phyloP scores from a whole-genome alignment of 2,888 invertebrate species.

The Nomada fabriciana region DNA sequence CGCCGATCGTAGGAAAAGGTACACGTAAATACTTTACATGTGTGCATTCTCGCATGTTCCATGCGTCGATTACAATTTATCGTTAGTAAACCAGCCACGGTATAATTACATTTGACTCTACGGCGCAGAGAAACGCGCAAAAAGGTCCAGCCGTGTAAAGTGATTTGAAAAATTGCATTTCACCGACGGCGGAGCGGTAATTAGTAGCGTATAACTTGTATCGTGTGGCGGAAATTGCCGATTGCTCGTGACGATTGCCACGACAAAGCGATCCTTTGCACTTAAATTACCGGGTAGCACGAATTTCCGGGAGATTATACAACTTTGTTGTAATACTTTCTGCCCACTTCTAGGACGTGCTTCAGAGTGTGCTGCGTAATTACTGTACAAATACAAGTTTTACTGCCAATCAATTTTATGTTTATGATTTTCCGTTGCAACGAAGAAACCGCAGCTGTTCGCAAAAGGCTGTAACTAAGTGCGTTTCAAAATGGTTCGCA shows the following conservation, averaged over 20 bases:
- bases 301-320: not conserved
- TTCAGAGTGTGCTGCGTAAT: not conserved
- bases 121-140: constrained; percentile 20
- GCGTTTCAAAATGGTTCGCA: too few relatives aligned
- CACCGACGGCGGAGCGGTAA: constrained; percentile 25
- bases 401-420: too few relatives aligned
- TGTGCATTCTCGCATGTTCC: constrained; percentile 25
- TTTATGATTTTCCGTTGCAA: too few relatives aligned
- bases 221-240: constrained; percentile 16
- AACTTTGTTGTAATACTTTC: not conserved
- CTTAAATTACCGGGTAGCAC: constrained; percentile 1
- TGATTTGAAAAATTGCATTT: constrained; percentile 34
- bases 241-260: constrained; percentile 13
- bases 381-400: not conserved
- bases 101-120: constrained; percentile 39
- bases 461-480: too few relatives aligned
- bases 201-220: constrained; percentile 20
- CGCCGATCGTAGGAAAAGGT: not conserved
- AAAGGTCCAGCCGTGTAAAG: constrained; percentile 16
- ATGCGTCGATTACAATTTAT: constrained; percentile 43
- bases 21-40: not conserved
- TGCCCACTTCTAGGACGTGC: too few relatives aligned
- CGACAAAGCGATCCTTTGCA: constrained; percentile 26
- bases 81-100: constrained; percentile 15
- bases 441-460: too few relatives aligned